These are phyloP conservation scores for Drosophila cardini DNA, from an alignment of 1,140 invertebrate genomes.

Conservation along the genomic window DNA sequence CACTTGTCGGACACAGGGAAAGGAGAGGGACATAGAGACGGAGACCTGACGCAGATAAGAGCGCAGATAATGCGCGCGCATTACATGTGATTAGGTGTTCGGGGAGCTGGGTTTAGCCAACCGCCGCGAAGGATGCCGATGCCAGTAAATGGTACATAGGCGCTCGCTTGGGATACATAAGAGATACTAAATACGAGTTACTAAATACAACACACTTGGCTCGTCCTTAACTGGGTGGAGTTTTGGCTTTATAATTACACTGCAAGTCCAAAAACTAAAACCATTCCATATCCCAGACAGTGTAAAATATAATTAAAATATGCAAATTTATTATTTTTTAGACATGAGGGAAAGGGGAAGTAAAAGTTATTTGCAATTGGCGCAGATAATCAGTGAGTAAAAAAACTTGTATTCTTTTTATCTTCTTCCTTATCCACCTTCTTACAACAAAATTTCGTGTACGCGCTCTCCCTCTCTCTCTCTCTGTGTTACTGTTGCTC, in stretches of 20 bases:
- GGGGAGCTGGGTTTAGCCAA: slow-evolving; percentile 81
- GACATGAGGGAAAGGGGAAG: not conserved
- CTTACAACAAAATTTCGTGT: slow-evolving; percentile 32
- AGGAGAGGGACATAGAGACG: slow-evolving; percentile 2
- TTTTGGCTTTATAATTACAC: slow-evolving; percentile 38
- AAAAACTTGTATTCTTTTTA: slow-evolving; percentile 26
- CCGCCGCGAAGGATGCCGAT: slow-evolving; percentile 61
- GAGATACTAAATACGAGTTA: slow-evolving; percentile 14
- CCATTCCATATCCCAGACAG: not conserved
- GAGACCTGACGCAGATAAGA: slow-evolving; percentile 70
- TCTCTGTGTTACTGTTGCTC: slow-evolving; percentile 35
- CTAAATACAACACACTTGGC: not conserved
- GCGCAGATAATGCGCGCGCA: slow-evolving; percentile 85
- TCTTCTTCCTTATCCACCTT: slow-evolving; percentile 41
- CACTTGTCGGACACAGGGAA: slow-evolving; percentile 20
- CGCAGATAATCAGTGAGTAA: slow-evolving; percentile 20
- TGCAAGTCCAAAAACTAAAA: not conserved
- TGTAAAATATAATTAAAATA: not conserved
- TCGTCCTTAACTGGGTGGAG: slow-evolving; percentile 43
- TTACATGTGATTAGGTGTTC: slow-evolving; percentile 84
- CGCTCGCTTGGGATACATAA: not conserved
- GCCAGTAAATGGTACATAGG: slow-evolving; percentile 55
- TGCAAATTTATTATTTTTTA: not conserved
- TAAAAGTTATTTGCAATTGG: not conserved
- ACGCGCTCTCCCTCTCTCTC: slow-evolving; percentile 47